Evolutionary conservation across 2,888 invertebrate genomes (phyloP).

Genomic region (Erpobdella octoculata): DNA sequence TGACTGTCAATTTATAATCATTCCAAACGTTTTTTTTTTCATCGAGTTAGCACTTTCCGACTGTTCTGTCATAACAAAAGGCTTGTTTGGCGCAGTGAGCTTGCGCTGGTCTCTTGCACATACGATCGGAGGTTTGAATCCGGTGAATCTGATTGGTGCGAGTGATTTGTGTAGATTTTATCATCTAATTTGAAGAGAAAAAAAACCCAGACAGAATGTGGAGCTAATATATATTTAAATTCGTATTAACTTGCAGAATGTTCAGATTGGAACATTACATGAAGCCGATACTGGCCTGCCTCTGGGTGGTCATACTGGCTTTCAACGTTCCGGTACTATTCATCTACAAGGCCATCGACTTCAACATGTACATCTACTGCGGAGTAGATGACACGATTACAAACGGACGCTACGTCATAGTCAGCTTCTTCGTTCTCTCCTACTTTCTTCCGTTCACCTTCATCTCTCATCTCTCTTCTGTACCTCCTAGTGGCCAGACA

Average conservation of each 20-base stretch:
- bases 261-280: neutral
- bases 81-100: no score
- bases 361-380: slow-evolving; percentile 33
- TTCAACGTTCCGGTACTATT: slow-evolving; percentile 48
- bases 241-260: neutral
- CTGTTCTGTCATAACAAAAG: no score
- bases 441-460: slow-evolving; percentile 78
- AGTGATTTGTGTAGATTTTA: no score
- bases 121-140: no score
- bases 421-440: slow-evolving; percentile 68
- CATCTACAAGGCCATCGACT: slow-evolving; percentile 39
- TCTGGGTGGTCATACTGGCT: slow-evolving; percentile 67
- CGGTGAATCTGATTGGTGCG: no score
- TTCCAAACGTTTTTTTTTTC: no score
- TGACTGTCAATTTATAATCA: no score
- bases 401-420: slow-evolving; percentile 37
- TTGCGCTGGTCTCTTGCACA: no score
- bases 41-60: no score
- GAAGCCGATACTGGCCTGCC: slow-evolving; percentile 41
- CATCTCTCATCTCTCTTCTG: slow-evolving; percentile 31
- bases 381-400: slow-evolving; percentile 26
- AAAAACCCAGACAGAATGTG: no score
- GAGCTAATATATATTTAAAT: no score
- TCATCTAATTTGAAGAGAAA: no score
- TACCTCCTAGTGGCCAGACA: slow-evolving; percentile 26